Base-by-base conservation (phyloP, 2,113 vertebrate species). In the Vireo altiloquus region DNA sequence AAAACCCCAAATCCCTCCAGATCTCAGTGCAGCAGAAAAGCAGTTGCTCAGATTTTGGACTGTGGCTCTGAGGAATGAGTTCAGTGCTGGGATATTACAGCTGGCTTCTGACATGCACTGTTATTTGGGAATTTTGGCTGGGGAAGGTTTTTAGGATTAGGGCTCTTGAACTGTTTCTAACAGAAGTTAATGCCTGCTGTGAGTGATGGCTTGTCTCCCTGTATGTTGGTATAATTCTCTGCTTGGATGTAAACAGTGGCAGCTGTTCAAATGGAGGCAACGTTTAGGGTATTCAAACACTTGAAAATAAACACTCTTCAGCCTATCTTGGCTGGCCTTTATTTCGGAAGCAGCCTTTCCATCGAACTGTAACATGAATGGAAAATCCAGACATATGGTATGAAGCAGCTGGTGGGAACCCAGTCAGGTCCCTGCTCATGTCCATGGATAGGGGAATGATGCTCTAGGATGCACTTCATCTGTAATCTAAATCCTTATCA, bases 211-310 rank as follows among this genome's bases (percentile, higher is more conserved):
- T 64, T 71, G 18, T 21, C 28, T 91, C 81, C 14, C 21, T 0
- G 3, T 61, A 8, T 35, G 23, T 21, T 77, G 71, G 25, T 59
- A 12, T 24, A 57, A 57, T 66, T 95, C 82, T 91, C 78, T 61
- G 39, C 63, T 52, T 83, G 72, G 53, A 40, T 56, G 64, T 92
- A 90, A 94, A 78, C 61, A 90, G 18, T 56, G 68, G 72, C 71
- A 90, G 25, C 88, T 71, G 37, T 17, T 90, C 85, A 77, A 72
- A 90, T 92, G 85, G 35, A 94, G 44, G 22, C 50, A 63, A 63
- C 0, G 0, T 78, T 86, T 69, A 33, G 72, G 90, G 52, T 70
- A 46, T 65, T 92, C 68, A 52, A 60, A 85, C 68, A 47, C 66
- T 81, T 71, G 85, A 31, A 74, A 72, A 90, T 59, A 90, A 90